Evolutionary conservation across 2,888 invertebrate genomes (phyloP).

Genomic region (Spodoptera littoralis): DNA sequence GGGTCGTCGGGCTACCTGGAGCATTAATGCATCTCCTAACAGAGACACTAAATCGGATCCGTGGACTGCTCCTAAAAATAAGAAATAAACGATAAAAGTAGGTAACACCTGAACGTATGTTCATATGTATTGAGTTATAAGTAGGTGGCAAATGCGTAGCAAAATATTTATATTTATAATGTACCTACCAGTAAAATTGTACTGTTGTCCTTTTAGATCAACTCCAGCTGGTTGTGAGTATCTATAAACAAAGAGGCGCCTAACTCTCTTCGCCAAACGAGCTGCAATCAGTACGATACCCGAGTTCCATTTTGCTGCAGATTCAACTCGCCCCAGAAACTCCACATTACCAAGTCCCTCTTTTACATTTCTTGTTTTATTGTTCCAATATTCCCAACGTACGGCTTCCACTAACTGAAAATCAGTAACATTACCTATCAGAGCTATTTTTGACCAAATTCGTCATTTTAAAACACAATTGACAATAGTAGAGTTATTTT

Average conservation of each 20-base stretch:
- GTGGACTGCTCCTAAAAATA: slow-evolving; percentile 89
- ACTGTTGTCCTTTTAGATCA: slow-evolving; percentile 77
- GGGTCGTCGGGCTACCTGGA: slow-evolving; percentile 90
- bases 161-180: background rate
- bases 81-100: background rate
- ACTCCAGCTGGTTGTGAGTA: slow-evolving; percentile 85
- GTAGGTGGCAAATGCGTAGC: background rate
- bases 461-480: too few relatives aligned
- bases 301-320: slow-evolving; percentile 88
- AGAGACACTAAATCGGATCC: slow-evolving; percentile 91
- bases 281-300: slow-evolving; percentile 88
- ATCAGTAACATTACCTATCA: background rate
- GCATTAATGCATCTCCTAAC: slow-evolving; percentile 91
- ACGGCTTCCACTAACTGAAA: slow-evolving; percentile 82
- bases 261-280: slow-evolving; percentile 82
- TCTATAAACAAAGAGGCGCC: slow-evolving; percentile 88
- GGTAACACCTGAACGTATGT: too few relatives aligned
- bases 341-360: slow-evolving; percentile 79
- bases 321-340: slow-evolving; percentile 86
- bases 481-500: too few relatives aligned
- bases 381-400: slow-evolving; percentile 88
- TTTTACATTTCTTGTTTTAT: slow-evolving; percentile 64
- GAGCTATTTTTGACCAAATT: too few relatives aligned
- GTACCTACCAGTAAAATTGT: slow-evolving; percentile 86
- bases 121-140: background rate